Evolutionary conservation across 2,797 vertebrate genomes (phyloP), one percentile per base, ranked within the genome.

Genomic region (Cyclura pinguis): DNA sequence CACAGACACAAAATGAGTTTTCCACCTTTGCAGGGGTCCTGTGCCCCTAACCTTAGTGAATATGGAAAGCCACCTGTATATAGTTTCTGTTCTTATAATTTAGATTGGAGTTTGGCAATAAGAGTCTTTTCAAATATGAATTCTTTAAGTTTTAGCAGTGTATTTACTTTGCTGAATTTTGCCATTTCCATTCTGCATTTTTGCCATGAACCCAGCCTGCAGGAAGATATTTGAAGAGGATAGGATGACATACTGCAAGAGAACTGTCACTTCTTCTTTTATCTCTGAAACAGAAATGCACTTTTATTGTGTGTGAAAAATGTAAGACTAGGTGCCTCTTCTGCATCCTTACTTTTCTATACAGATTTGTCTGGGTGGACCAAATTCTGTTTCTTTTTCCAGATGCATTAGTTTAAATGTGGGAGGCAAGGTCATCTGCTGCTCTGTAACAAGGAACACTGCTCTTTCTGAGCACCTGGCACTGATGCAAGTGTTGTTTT

Each of bases 391-490:
- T 24, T 35, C 57, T 16, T 82, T 55, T 84, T 77, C 35, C 18
- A 52, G 29, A 47, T 77, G 22, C 24, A 77, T 73, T 84, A 32
- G 62, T 77, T 92, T 92, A 93, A 92, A 91, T 92, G 92, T 96
- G 95, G 93, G 95, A 88, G 90, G 88, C 88, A 85, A 93, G 93
- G 93, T 93, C 91, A 91, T 91, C 91, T 86, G 85, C 86, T 92
- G 91, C 91, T 94, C 94, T 96, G 93, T 94, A 86, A 42, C 86
- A 94, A 93, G 91, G 93, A 95, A 94, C 84, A 89, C 91, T 88
- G 38, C 89, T 89, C 42, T 94, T 92, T 91, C 92, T 91, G 73
- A 35, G 93, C 94, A 95, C 92, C 93, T 93, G 94, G 88, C 93
- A 64, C 83, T 88, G 27, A 80, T 95, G 94, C 95, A 96, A 94